These are phyloP conservation scores for Chelon labrosus DNA, from an alignment of 2,797 vertebrate species.

Conservation along the genomic window DNA sequence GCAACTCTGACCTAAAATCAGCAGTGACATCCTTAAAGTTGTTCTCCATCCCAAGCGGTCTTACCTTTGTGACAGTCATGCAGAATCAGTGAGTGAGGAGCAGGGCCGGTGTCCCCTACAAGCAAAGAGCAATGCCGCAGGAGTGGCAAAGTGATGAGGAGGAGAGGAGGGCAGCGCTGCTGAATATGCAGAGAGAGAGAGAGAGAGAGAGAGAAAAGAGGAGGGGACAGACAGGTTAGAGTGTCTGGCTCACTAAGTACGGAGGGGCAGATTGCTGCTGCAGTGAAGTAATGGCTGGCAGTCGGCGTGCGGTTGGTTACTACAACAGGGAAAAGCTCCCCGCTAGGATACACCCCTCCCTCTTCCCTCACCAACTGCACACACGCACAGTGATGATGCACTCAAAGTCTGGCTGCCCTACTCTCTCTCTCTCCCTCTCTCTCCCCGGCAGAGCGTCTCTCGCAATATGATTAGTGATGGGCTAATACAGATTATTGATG, in stretches of 20 bases:
- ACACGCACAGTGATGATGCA: conserved; percentile 50
- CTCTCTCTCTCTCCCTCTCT: conserved; percentile 33
- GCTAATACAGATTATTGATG: conserved; percentile 76
- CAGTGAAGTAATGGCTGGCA: conserved; percentile 83
- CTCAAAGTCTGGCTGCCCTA: conserved; percentile 44
- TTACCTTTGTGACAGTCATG: conserved; percentile 98
- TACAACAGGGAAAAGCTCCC: conserved; percentile 81
- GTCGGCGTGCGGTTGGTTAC: conserved; percentile 73
- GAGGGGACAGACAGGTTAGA: conserved; percentile 78
- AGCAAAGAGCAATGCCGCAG: conserved; percentile 77
- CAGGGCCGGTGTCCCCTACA: conserved; percentile 80
- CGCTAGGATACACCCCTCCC: conserved; percentile 72
- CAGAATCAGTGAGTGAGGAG: conserved; percentile 87
- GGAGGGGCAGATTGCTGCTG: conserved; percentile 78
- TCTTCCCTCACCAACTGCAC: conserved; percentile 47
- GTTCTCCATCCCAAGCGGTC: conserved; percentile 43
- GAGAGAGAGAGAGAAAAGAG: conserved; percentile 58
- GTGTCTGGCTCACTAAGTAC: conserved; percentile 76
- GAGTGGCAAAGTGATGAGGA: conserved; percentile 77
- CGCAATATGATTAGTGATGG: conserved; percentile 71
- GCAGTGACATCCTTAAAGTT: conserved; percentile 41
- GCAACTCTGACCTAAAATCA: neutral
- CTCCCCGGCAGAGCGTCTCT: conserved; percentile 11
- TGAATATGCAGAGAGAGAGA: conserved; percentile 65
- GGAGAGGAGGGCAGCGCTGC: conserved; percentile 75